Evolutionary conservation across 2,797 vertebrate genomes (phyloP).

Genomic region (Labroides dimidiatus): DNA sequence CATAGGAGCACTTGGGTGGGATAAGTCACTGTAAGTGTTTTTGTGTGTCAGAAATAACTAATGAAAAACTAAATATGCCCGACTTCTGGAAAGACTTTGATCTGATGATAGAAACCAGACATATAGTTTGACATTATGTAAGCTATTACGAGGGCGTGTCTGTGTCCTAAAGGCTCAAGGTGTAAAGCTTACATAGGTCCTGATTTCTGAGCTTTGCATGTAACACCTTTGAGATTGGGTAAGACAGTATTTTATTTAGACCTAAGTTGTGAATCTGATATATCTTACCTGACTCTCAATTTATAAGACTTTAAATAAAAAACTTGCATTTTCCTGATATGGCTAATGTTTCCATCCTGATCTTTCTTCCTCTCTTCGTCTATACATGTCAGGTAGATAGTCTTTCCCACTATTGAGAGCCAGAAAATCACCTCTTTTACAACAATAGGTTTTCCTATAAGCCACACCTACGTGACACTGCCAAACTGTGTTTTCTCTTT

Average conservation of each 20-base stretch:
- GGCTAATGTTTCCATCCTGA: background rate
- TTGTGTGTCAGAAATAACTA: conserved; percentile 36
- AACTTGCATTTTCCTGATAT: background rate
- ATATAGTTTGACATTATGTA: background rate
- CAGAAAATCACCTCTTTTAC: no score
- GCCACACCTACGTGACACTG: no score
- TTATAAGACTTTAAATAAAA: background rate
- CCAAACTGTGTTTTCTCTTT: background rate
- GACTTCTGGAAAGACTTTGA: background rate
- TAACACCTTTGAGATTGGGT: background rate
- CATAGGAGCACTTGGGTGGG: background rate
- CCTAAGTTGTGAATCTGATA: background rate
- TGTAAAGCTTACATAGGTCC: no score
- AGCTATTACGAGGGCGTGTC: background rate
- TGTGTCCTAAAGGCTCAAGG: background rate
- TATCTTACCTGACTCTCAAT: background rate
- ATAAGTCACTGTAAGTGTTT: conserved; percentile 11
- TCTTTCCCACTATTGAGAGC: no score
- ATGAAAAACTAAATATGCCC: background rate
- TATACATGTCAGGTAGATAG: background rate
- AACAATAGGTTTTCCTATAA: no score
- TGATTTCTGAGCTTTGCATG: background rate
- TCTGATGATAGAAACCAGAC: background rate
- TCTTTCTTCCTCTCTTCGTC: background rate
- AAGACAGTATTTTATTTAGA: background rate